These are phyloP conservation scores for Amblyjoppa fuscipennis DNA, from an alignment of 2,888 invertebrate genomes.

Conservation along the genomic window DNA sequence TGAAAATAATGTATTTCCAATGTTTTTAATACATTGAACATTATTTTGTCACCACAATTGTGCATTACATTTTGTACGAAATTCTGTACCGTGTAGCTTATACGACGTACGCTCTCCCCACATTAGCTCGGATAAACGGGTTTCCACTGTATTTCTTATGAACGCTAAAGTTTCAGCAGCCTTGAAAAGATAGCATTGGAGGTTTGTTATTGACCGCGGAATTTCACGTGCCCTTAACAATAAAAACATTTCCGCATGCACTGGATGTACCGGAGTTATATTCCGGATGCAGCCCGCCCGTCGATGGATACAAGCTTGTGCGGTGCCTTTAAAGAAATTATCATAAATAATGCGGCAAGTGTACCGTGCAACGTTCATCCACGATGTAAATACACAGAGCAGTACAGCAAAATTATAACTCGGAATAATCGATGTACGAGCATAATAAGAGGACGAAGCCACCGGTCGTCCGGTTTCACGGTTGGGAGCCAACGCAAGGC, in stretches of 20 bases:
- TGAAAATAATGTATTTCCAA: too few species aligned
- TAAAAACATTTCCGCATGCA: background rate
- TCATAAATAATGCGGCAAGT: background rate
- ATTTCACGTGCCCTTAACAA: too few species aligned
- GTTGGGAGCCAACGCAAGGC: background rate
- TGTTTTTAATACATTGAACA: too few species aligned
- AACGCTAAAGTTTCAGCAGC: too few species aligned
- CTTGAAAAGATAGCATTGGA: too few species aligned
- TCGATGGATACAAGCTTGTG: background rate
- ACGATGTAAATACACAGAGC: background rate
- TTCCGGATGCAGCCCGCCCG: background rate
- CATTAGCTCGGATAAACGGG: too few species aligned
- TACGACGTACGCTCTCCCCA: too few species aligned
- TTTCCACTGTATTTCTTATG: too few species aligned
- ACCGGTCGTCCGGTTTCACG: conserved; percentile 7
- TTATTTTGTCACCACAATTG: too few species aligned
- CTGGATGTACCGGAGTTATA: background rate
- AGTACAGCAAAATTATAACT: background rate
- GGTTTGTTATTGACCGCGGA: too few species aligned
- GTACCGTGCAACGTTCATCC: background rate
- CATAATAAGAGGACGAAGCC: background rate
- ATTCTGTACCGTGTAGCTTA: too few species aligned
- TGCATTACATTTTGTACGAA: too few species aligned
- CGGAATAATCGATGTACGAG: background rate
- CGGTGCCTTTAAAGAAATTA: background rate